phyloP scores from a whole-genome alignment of 2,797 vertebrate species.

The Karalla daura region DNA sequence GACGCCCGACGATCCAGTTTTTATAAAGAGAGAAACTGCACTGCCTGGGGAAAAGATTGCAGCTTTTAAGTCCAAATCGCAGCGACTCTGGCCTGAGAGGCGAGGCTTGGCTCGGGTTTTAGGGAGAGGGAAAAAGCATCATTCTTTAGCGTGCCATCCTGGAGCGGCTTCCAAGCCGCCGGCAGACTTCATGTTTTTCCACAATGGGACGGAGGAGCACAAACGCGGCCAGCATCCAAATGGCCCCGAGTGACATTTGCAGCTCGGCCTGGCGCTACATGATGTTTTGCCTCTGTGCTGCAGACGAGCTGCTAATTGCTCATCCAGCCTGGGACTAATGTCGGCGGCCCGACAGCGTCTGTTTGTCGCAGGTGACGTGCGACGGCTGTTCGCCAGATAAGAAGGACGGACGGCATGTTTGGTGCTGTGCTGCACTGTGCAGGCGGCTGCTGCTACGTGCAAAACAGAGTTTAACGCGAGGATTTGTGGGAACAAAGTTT shows the following conservation, averaged over 20 bases:
- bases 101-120: no score
- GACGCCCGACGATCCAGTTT: not conserved
- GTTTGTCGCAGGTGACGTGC: not conserved
- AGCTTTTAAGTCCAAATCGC: not conserved
- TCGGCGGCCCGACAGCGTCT: not conserved
- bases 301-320: slow-evolving; percentile 11
- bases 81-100: no score
- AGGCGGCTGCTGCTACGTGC: not conserved
- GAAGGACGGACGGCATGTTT: no score
- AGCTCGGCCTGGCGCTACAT: not conserved
- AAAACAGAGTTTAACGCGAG: not conserved
- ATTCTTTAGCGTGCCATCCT: no score
- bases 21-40: no score
- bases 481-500: not conserved
- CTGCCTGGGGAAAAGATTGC: no score
- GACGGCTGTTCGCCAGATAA: not conserved
- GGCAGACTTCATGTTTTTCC: no score
- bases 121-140: no score
- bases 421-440: not conserved
- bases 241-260: slow-evolving; percentile 3
- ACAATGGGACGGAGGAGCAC: not conserved
- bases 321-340: not conserved
- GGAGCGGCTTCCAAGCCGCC: no score
- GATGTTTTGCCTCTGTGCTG: slow-evolving; percentile 18
- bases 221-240: not conserved